Evolutionary conservation across 1,140 invertebrate genomes (phyloP), one percentile per base, ranked within the genome.

Genomic region (Tetraneura akinire): DNA sequence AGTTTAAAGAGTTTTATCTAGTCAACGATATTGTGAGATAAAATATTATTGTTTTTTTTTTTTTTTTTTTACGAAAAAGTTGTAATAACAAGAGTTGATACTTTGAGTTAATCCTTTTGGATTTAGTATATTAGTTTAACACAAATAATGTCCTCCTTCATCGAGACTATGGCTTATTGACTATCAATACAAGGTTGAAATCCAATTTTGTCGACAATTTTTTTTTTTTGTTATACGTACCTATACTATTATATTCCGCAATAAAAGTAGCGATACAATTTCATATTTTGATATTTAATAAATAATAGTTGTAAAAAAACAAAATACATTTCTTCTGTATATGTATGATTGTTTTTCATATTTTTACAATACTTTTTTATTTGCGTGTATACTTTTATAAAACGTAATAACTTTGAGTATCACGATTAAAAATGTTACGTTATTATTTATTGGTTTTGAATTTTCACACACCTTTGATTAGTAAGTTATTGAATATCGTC

Each of bases 141-240:
- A 11, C 66, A 68, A 74, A 74, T 49, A 68, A 47, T n/a, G 2
- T 32, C 26, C 3, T 16, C 16, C 29, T 76, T 9, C 53, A 55
- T n/a, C 26, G 13, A 21, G n/a, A 57, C 51, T 57, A 37, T 57
- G 51, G 73, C 53, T 76, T 76, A 76, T 76, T 53, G 29, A 32
- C n/a, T 32, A 57, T 76, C 73, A 57, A 76, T 76, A 57, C n/a
- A 57, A 76, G n/a, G 57, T 55, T 53, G 42, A 55, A 76, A 76
- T 76, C 73, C 73, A 76, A 76, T 76, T 76, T 76, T n/a, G 51
- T 57, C 42, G 51, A 76, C 73, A 76, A 76, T 16, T 76, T 76
- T 42, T 57, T 76, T 51, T 14, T 8, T 3, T 9, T n/a, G 47
- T 6, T 21, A 37, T 37, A 37, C 8, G n/a, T n/a, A n/a, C n/a